phyloP scores from a whole-genome alignment of 2,888 invertebrate genomes.

The Horisme vitalbata region DNA sequence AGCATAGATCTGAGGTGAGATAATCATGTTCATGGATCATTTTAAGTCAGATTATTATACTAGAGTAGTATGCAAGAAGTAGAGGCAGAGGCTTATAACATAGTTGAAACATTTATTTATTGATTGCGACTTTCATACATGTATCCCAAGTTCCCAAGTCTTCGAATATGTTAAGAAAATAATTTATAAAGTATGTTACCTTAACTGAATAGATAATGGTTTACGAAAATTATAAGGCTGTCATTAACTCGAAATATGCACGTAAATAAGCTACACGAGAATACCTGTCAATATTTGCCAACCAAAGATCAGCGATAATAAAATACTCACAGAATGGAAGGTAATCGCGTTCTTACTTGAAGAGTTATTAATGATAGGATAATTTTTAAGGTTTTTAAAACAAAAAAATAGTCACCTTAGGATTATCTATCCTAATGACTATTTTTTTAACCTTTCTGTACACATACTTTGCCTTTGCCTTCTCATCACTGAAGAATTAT shows the following conservation, averaged over 20 bases:
- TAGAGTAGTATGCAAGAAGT: conserved; percentile 25
- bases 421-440: too few relatives aligned
- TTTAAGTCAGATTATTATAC: conserved; percentile 28
- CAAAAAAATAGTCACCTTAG: too few relatives aligned
- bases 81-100: conserved; percentile 37
- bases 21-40: conserved; percentile 53
- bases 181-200: conserved; percentile 23
- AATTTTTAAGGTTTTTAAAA: too few relatives aligned
- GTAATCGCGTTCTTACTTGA: conserved; percentile 5
- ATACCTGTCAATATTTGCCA: conserved; percentile 20
- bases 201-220: conserved; percentile 21
- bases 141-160: conserved; percentile 20
- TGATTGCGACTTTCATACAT: conserved; percentile 27
- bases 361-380: too few relatives aligned
- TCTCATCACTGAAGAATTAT: conserved; percentile 13
- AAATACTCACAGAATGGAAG: conserved; percentile 29
- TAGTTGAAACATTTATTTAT: conserved; percentile 36
- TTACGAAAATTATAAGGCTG: conserved; percentile 23
- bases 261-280: conserved; percentile 7
- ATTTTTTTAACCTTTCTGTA: too few relatives aligned
- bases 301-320: conserved; percentile 37
- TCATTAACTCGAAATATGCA: conserved; percentile 23
- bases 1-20: conserved; percentile 71
- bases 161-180: conserved; percentile 27
- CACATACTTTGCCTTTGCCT: conserved; percentile 22